Percentiles rank a stretch among this genome's conserved stretches.
Evolutionary conservation across 30 jellyfish, hydroid and myxozoan species (phyloP).

Genomic region (Clytia hemisphaerica): DNA sequence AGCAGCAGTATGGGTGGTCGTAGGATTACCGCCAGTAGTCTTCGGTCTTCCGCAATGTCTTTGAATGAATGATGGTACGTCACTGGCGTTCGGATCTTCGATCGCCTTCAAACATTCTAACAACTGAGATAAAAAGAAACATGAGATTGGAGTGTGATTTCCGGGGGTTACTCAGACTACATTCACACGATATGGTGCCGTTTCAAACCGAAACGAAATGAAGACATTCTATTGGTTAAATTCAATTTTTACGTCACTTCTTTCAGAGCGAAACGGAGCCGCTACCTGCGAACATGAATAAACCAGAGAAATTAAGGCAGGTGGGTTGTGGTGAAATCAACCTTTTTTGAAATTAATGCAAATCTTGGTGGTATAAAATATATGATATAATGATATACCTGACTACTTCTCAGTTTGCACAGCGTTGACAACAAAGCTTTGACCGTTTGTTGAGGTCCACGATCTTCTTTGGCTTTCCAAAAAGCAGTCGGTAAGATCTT

Average conservation of each 20-base stretch:
- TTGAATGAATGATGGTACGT: constrained; percentile 15
- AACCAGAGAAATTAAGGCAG: background rate
- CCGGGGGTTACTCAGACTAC: background rate
- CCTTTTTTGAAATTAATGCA: no score
- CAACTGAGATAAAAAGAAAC: constrained; percentile 4
- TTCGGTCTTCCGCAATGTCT: constrained; percentile 28
- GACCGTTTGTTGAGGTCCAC: constrained; percentile 62
- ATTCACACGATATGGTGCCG: no score
- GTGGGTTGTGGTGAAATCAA: background rate
- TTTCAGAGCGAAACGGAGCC: no score
- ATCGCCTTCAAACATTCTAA: constrained; percentile 22
- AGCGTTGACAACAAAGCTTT: constrained; percentile 55
- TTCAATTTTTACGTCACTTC: no score
- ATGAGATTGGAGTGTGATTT: background rate
- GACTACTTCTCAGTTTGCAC: constrained; percentile 55
- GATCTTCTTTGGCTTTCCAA: constrained; percentile 62
- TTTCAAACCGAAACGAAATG: no score
- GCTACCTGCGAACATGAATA: no score
- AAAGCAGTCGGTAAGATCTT: constrained; percentile 59
- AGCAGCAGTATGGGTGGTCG: no score
- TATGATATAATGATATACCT: no score
- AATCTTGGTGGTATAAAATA: no score
- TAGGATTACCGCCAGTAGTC: no score
- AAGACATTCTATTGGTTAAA: no score
- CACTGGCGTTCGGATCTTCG: constrained; percentile 29